phyloP scores from a whole-genome alignment of 2,888 invertebrate genomes.

The Aelia acuminata region DNA sequence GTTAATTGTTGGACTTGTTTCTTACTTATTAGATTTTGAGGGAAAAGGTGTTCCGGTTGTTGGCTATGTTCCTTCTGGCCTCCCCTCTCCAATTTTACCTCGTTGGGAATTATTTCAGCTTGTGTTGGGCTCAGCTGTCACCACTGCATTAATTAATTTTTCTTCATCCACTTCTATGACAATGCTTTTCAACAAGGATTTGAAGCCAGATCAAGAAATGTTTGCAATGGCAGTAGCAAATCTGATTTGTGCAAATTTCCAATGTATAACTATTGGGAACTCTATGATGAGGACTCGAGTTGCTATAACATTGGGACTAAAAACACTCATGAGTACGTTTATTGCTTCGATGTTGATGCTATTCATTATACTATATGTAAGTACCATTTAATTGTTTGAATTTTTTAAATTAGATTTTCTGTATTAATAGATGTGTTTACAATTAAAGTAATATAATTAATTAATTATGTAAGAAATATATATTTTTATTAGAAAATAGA shows the following conservation, averaged over 20 bases:
- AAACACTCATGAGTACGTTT: constrained; percentile 61
- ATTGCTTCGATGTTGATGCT: constrained; percentile 61
- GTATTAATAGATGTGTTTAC: too few species aligned
- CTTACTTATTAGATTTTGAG: constrained; percentile 60
- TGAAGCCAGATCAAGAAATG: constrained; percentile 62
- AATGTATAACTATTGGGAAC: constrained; percentile 64
- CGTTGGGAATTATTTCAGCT: constrained; percentile 44
- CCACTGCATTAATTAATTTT: constrained; percentile 61
- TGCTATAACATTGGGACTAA: constrained; percentile 62
- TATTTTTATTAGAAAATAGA: too few species aligned
- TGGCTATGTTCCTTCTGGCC: constrained; percentile 60
- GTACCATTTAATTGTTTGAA: constrained; percentile 22
- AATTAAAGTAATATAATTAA: too few species aligned
- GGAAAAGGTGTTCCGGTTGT: constrained; percentile 59
- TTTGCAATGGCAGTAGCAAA: constrained; percentile 63
- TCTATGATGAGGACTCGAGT: constrained; percentile 64
- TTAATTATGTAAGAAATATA: too few species aligned
- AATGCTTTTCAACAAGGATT: constrained; percentile 60
- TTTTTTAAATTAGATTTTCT: background rate
- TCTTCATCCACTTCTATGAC: constrained; percentile 63
- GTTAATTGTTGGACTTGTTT: constrained; percentile 58
- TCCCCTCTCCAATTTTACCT: constrained; percentile 46
- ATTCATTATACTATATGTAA: constrained; percentile 62
- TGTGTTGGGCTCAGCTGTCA: constrained; percentile 58
- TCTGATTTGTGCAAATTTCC: constrained; percentile 62